These are phyloP conservation scores for Sylvietta virens DNA, from an alignment of 2,113 vertebrate species.

Conservation along the genomic window DNA sequence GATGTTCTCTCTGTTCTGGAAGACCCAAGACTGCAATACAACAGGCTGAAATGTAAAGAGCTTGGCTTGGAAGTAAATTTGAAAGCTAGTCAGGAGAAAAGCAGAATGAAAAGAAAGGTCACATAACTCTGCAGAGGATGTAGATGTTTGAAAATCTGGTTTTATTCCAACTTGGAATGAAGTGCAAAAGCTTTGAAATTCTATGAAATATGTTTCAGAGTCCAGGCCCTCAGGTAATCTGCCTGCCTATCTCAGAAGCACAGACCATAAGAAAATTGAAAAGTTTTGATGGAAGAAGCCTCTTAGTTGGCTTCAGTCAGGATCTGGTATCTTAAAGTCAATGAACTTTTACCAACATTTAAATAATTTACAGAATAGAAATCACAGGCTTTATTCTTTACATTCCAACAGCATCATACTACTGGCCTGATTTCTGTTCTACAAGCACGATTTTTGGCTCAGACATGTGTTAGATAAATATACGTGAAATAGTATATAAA, in stretches of 20 bases:
- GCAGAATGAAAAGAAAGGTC: background rate
- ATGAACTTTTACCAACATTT: background rate
- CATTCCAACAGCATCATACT: background rate
- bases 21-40: background rate
- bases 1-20: background rate
- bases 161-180: constrained; percentile 1
- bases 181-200: background rate
- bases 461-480: background rate
- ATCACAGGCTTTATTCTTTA: background rate
- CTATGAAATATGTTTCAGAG: background rate
- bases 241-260: background rate
- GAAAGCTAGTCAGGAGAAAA: background rate
- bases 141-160: background rate
- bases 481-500: background rate
- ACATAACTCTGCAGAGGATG: background rate
- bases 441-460: background rate
- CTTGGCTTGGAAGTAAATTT: background rate
- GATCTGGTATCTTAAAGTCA: background rate
- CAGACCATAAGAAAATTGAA: background rate
- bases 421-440: background rate
- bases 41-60: background rate
- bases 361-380: background rate
- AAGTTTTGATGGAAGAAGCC: background rate
- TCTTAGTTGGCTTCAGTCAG: background rate
- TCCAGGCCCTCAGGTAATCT: background rate